These are phyloP conservation scores for Ligdia adustata DNA, from an alignment of 2,888 invertebrate genomes.

Conservation along the genomic window DNA sequence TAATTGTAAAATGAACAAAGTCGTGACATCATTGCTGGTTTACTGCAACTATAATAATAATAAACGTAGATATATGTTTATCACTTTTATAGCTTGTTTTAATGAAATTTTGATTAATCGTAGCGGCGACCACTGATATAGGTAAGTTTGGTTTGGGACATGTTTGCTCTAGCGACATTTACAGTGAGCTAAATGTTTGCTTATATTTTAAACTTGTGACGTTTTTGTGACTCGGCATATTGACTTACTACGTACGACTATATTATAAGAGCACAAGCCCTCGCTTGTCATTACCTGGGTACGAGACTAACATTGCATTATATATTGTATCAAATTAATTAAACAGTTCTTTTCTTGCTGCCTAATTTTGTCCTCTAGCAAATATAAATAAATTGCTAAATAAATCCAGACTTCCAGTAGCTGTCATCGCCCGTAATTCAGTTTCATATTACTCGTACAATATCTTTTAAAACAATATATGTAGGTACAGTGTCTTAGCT, in stretches of 20 bases:
- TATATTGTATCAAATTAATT: no score
- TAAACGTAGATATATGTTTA: conserved; percentile 11
- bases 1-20: background rate
- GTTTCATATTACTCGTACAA: no score
- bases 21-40: conserved; percentile 9
- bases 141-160: conserved; percentile 33
- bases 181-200: conserved; percentile 4
- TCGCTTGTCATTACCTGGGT: background rate
- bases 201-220: conserved; percentile 12
- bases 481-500: no score
- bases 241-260: background rate
- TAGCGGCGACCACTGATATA: conserved; percentile 30
- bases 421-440: no score
- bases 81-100: conserved; percentile 14
- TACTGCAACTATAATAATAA: conserved; percentile 1
- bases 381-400: no score
- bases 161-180: conserved; percentile 16
- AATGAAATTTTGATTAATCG: conserved; percentile 27
- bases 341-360: no score
- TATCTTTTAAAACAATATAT: no score
- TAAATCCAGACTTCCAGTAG: no score
- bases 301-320: no score
- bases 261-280: background rate
- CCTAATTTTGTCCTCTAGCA: no score
- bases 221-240: conserved; percentile 2